Evolutionary conservation across 2,113 vertebrate species (phyloP).

Genomic region (Podilymbus podiceps): DNA sequence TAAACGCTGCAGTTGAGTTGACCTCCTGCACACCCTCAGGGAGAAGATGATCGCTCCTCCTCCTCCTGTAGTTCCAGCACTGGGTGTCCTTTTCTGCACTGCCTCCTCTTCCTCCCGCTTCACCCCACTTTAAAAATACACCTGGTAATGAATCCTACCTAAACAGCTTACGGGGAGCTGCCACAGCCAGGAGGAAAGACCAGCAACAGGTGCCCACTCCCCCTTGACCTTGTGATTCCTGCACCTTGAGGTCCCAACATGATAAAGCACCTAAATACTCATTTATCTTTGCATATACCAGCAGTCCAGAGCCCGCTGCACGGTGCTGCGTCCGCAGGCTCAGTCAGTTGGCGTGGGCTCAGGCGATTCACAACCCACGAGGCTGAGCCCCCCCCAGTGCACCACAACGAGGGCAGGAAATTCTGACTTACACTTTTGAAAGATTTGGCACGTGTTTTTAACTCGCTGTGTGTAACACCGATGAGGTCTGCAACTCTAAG

Average conservation of each 20-base stretch:
- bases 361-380: not conserved
- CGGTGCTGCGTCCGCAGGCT: not conserved
- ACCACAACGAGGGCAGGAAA: not conserved
- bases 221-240: not conserved
- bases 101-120: not conserved
- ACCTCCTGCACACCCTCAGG: not conserved
- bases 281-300: not conserved
- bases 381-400: not conserved
- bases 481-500: not conserved
- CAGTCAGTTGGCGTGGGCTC: not conserved
- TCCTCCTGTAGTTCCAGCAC: not conserved
- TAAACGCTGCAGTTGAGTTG: not conserved
- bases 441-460: not conserved
- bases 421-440: not conserved
- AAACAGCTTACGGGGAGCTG: not conserved
- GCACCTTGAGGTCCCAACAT: not conserved
- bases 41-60: not conserved
- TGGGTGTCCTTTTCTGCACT: not conserved
- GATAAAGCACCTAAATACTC: not conserved
- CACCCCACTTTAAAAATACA: not conserved
- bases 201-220: not conserved
- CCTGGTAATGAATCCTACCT: not conserved
- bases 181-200: not conserved
- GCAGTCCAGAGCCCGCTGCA: not conserved
- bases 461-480: not conserved